A percentile compares a stretch with the other conserved stretches of the same genome.
Evolutionary conservation across 2,113 vertebrate species (phyloP).

Genomic region (Amphiprion percula): DNA sequence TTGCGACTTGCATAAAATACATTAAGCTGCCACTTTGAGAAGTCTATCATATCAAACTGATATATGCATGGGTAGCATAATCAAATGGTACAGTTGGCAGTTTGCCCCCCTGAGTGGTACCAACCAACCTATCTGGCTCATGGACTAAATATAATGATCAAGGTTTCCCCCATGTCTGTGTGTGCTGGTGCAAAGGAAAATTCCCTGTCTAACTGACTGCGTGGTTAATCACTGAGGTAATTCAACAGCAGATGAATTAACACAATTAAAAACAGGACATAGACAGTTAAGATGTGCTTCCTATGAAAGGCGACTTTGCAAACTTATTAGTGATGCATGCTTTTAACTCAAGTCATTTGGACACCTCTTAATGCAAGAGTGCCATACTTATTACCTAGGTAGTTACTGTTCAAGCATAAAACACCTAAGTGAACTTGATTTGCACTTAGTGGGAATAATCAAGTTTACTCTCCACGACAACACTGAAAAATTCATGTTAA

Average conservation of each 20-base stretch:
- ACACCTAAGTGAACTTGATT: constrained; percentile 57
- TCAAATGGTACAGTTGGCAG: no score
- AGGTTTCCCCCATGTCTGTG: background rate
- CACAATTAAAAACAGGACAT: constrained; percentile 28
- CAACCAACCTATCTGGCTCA: no score
- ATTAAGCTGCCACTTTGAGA: no score
- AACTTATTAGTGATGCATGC: constrained; percentile 27
- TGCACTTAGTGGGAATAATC: constrained; percentile 68
- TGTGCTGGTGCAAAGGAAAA: background rate
- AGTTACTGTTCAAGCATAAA: constrained; percentile 60
- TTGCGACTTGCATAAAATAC: no score
- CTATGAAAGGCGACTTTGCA: constrained; percentile 3
- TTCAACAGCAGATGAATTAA: constrained; percentile 19
- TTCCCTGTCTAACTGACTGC: background rate
- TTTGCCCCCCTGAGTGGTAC: background rate
- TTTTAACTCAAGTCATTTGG: constrained; percentile 50
- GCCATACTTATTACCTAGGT: constrained; percentile 50
- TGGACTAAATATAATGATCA: background rate
- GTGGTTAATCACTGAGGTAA: background rate
- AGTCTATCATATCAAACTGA: no score
- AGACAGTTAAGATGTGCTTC: constrained; percentile 22
- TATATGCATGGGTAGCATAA: no score
- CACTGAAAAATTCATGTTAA: constrained; percentile 62
- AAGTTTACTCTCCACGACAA: constrained; percentile 54
- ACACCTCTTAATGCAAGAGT: constrained; percentile 54